phyloP scores from a whole-genome alignment of 2,797 vertebrate species.

The Rhynchonycteris naso region DNA sequence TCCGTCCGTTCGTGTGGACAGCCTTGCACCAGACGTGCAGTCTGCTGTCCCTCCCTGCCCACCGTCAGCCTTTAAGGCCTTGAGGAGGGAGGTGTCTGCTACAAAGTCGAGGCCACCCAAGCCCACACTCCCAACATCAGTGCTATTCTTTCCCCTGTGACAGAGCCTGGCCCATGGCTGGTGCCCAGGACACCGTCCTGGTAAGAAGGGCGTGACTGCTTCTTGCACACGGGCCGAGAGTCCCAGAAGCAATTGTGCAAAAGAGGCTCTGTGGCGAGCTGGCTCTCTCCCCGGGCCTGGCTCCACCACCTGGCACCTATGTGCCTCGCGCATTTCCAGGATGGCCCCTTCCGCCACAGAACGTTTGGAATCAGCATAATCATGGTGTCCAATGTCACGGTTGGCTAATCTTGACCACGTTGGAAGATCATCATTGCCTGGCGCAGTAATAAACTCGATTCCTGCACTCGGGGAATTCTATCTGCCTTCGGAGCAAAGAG shows the following conservation, averaged over 20 bases:
- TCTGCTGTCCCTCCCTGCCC: no score
- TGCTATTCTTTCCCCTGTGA: not conserved
- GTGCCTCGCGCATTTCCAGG: not conserved
- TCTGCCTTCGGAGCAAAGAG: not conserved
- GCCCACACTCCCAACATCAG: not conserved
- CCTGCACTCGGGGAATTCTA: constrained; percentile 57
- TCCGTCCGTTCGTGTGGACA: not conserved
- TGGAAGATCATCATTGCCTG: constrained; percentile 78
- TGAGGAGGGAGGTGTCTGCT: not conserved
- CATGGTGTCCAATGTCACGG: constrained; percentile 65
- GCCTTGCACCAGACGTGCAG: rapidly evolving
- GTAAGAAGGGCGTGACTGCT: no score
- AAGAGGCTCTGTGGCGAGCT: not conserved
- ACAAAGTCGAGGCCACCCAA: no score
- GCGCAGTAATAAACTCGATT: constrained; percentile 60
- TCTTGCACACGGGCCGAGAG: not conserved
- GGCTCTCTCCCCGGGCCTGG: not conserved
- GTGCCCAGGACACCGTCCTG: not conserved
- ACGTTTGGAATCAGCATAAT: constrained; percentile 52
- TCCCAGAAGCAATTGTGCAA: rapidly evolving
- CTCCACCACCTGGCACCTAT: not conserved
- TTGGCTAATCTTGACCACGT: constrained; percentile 76
- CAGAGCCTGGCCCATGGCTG: not conserved
- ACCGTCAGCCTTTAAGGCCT: not conserved
- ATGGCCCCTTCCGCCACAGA: constrained; percentile 53